phyloP scores from a whole-genome alignment of 2,888 invertebrate genomes.

The Dicyrtomina minuta region DNA sequence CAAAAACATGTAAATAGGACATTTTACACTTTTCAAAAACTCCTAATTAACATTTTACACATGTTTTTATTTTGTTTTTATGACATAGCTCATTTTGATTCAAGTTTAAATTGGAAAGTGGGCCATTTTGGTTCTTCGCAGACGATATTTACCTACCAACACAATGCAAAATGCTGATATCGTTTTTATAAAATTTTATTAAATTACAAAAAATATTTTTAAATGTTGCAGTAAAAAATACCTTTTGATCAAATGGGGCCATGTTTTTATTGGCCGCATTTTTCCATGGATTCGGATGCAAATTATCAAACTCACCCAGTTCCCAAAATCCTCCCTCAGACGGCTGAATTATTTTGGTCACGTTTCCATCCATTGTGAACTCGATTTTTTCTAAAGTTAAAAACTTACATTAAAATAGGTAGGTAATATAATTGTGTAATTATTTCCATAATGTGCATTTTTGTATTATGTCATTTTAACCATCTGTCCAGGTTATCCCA shows the following conservation, averaged over 20 bases:
- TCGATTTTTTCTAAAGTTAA: slow-evolving; percentile 13
- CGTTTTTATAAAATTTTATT: too few relatives aligned
- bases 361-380: slow-evolving; percentile 58
- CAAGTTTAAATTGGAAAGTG: too few relatives aligned
- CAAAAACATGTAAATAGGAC: too few relatives aligned
- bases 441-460: neutral
- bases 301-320: slow-evolving; percentile 61
- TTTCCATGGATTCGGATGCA: slow-evolving; percentile 56
- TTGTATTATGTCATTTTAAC: slow-evolving; percentile 55
- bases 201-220: too few relatives aligned
- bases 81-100: too few relatives aligned
- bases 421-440: neutral
- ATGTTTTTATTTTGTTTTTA: too few relatives aligned
- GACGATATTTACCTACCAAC: too few relatives aligned
- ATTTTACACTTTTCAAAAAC: too few relatives aligned
- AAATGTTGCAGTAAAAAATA: too few relatives aligned
- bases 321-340: slow-evolving; percentile 68
- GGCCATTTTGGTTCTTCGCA: too few relatives aligned
- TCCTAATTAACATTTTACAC: too few relatives aligned
- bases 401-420: neutral
- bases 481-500: slow-evolving; percentile 68
- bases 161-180: too few relatives aligned
- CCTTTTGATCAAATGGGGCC: slow-evolving; percentile 74
- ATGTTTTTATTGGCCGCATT: slow-evolving; percentile 61
- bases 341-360: slow-evolving; percentile 61